These are phyloP conservation scores for Gastracanthus pulcherrimus DNA, from an alignment of 2,888 invertebrate species.

Conservation along the genomic window DNA sequence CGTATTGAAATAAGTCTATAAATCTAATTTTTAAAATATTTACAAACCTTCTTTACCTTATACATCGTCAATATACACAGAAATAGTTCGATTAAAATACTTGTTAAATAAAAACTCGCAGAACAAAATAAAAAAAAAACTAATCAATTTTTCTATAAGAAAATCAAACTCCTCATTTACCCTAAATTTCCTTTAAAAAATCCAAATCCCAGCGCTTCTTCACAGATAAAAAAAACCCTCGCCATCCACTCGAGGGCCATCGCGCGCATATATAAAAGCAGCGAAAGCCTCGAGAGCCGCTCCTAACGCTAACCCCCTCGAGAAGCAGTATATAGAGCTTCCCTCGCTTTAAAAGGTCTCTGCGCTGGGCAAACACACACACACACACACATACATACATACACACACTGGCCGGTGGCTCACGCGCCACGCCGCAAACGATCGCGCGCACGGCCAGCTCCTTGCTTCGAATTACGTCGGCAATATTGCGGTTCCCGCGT, in stretches of 20 bases:
- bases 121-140: neutral
- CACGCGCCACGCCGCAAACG: neutral
- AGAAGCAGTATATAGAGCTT: neutral
- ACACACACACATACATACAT: neutral
- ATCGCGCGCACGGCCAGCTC: neutral
- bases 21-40: no score
- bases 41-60: no score
- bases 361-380: neutral
- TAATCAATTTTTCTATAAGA: no score
- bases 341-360: neutral
- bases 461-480: neutral
- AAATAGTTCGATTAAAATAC: no score
- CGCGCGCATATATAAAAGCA: neutral
- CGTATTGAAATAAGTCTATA: no score
- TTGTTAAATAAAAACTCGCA: neutral
- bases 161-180: neutral
- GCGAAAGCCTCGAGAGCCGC: neutral
- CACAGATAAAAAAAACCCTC: neutral
- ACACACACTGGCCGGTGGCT: neutral
- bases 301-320: neutral
- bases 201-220: neutral
- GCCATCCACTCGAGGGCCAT: neutral
- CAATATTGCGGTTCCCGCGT: neutral
- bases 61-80: no score
- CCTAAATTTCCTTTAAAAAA: neutral